Evolutionary conservation across 1,140 invertebrate species (phyloP), one percentile per base, ranked within the genome.

Genomic region (Drosophila pallidifrons): DNA sequence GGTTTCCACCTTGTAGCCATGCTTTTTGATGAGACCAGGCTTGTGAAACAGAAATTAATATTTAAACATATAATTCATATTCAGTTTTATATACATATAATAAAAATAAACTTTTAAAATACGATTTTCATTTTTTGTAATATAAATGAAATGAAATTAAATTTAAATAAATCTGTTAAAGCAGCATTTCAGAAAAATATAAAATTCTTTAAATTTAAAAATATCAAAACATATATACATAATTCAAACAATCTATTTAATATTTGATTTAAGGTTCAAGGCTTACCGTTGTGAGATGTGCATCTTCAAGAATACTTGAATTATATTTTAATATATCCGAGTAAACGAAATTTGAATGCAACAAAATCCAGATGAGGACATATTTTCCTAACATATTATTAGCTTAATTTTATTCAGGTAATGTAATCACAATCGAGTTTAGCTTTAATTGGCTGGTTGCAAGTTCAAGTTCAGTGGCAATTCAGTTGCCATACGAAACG

Each of bases 1-100:
- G 0, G 82, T 90, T 87, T 96, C 95, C 1, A 91, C 86, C 1
- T 91, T 92, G 76, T 95, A 96, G 25, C 94, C 94, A 77, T 94
- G 93, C 67, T 94, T 93, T 45, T 47, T 70, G 0, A 94, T 91
- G 1, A 94, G 65, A 49, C 89, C 79, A 5, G 20, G 20, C 20
- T 25, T 25, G 0, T 25, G 0, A 25, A 25, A 25, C 0, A 25
- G 20, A 25, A 25, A 82, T 79, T 88, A 92, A 1, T 8, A 32
- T 38, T 38, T 8, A 41, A 1, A 16, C 13, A 47, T 3, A 20
- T 0, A 45, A 15, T 6, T 38, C 0, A 3, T 38, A 38, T 10
- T 38, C 32, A 32, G 2, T 7, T 32, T 32, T 7, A 7, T 32
- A 32, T 4, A 3, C 20, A 32, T 32, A 32, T 32, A 6, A 6